These are phyloP conservation scores for Sinhomidia bicolor DNA, from an alignment of 2,888 invertebrate species.

Conservation along the genomic window DNA sequence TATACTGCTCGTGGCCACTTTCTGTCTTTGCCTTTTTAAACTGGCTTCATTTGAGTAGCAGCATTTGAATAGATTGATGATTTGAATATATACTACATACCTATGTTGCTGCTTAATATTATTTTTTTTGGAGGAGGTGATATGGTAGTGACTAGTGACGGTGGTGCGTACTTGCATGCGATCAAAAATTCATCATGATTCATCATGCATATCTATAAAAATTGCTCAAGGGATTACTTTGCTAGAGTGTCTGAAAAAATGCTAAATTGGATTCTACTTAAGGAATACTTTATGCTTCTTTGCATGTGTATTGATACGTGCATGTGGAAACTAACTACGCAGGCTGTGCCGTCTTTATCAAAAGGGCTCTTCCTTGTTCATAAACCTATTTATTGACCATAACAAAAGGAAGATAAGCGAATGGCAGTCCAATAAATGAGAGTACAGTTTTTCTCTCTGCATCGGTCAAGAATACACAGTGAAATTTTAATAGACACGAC, in stretches of 20 bases:
- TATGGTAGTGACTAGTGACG: too few species aligned
- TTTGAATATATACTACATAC: too few species aligned
- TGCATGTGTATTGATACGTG: too few species aligned
- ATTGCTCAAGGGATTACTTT: constrained; percentile 57
- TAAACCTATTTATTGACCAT: constrained; percentile 52
- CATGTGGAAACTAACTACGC: constrained; percentile 3
- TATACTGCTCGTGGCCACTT: constrained; percentile 53
- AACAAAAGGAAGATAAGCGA: constrained; percentile 33
- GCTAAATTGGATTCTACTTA: constrained; percentile 66
- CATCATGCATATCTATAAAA: constrained; percentile 34
- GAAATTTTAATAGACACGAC: background rate
- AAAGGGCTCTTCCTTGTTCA: constrained; percentile 36
- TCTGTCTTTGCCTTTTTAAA: constrained; percentile 51
- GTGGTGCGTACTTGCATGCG: constrained; percentile 6
- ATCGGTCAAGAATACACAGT: background rate
- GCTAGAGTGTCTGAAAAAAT: constrained; percentile 30
- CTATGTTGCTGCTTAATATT: too few species aligned
- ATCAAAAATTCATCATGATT: constrained; percentile 22
- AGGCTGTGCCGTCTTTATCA: constrained; percentile 29
- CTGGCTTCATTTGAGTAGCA: constrained; percentile 26
- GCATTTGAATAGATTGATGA: constrained; percentile 41
- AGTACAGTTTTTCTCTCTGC: background rate
- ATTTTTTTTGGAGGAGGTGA: constrained; percentile 26
- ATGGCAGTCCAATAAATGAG: background rate
- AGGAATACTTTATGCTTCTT: constrained; percentile 40